Evolutionary conservation across 2,888 invertebrate genomes (phyloP).

Genomic region (Odontomyia ornata): DNA sequence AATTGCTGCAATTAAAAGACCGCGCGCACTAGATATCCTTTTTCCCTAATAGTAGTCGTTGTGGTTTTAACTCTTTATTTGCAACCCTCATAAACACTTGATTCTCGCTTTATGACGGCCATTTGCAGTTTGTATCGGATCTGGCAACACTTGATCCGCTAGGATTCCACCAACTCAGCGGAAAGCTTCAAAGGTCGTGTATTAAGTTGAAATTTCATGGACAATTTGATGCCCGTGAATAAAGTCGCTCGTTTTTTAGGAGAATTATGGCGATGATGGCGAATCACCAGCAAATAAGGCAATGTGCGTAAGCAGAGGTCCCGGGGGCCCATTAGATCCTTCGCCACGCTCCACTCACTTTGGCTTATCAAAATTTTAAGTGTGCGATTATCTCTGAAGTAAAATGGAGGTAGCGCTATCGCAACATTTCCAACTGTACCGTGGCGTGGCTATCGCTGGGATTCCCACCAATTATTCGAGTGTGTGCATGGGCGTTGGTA

Average conservation of each 20-base stretch:
- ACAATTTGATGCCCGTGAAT: conserved; percentile 23
- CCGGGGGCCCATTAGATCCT: conserved; percentile 4
- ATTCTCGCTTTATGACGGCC: too few species aligned
- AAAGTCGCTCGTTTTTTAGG: not conserved
- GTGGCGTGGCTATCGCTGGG: too few species aligned
- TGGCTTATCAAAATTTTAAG: not conserved
- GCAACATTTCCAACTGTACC: not conserved
- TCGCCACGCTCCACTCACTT: not conserved
- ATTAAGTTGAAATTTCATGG: conserved; percentile 23
- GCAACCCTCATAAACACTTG: too few species aligned
- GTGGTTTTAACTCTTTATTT: too few species aligned
- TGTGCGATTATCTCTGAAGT: not conserved
- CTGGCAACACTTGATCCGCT: not conserved
- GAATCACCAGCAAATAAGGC: not conserved
- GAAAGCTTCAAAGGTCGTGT: not conserved
- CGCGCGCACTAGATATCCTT: too few species aligned
- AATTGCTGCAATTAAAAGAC: too few species aligned
- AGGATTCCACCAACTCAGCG: not conserved
- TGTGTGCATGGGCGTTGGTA: not conserved
- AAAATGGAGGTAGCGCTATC: not conserved
- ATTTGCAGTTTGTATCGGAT: too few species aligned
- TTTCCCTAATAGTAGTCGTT: too few species aligned
- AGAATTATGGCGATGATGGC: conserved; percentile 21
- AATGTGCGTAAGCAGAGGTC: not conserved
- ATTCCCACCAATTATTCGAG: not conserved